Evolutionary conservation across 1,140 invertebrate genomes (phyloP).

Genomic region (Trachymyrmex cornetzi): DNA sequence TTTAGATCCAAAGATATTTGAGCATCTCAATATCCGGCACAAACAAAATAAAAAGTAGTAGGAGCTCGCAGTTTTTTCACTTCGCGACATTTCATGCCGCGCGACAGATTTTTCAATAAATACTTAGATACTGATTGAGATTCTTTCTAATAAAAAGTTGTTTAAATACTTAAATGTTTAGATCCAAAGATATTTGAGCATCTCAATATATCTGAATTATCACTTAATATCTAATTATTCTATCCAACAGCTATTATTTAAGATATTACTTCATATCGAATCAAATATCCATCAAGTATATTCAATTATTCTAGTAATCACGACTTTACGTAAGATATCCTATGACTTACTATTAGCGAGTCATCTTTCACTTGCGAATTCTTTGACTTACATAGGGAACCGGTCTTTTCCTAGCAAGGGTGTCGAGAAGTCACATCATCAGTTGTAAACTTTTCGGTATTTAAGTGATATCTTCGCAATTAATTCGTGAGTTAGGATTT

Average conservation of each 20-base stretch:
- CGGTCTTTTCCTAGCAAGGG: neutral
- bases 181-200: neutral
- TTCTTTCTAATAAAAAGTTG: neutral
- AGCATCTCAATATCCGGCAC: constrained; percentile 10
- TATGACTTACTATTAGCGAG: neutral
- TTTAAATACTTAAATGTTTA: neutral
- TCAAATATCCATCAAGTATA: neutral
- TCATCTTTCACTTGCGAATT: constrained; percentile 8
- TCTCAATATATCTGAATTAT: neutral
- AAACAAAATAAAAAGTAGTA: neutral
- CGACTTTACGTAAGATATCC: neutral
- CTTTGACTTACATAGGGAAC: neutral
- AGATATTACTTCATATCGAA: neutral
- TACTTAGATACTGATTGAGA: neutral
- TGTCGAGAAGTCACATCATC: neutral
- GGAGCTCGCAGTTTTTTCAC: neutral
- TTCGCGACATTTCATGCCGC: neutral
- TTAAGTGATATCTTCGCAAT: neutral
- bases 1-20: too few species aligned
- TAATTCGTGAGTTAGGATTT: neutral
- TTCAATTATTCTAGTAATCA: neutral
- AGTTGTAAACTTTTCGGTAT: neutral
- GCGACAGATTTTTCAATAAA: neutral
- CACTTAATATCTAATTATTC: neutral
- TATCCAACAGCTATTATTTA: neutral